Base-by-base conservation (phyloP, 1,140 invertebrate species). In the Sitophilus oryzae region DNA sequence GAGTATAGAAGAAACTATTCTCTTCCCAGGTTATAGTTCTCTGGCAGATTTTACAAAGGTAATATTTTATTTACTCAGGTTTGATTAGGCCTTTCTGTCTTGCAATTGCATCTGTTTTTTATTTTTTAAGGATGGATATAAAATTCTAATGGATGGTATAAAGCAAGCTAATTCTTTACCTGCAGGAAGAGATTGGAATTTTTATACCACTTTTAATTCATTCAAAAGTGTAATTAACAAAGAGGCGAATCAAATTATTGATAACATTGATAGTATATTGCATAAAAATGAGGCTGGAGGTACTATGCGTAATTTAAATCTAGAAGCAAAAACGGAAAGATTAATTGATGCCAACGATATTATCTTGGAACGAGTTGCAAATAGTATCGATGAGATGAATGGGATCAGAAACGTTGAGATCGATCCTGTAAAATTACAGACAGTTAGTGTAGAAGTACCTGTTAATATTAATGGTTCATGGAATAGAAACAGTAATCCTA, bases 311-410 rank as follows among this genome's bases (percentile, higher is more conserved):
- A 69, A 71, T 49, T 66, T 78, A 30, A 79, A 82, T 55, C 48
- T 78, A 2, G 83, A 89, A 41, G 85, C 90, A 56, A 84, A 84
- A 64, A 82, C 86, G 64, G 88, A 91, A 60, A 71, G 87, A 35
- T 60, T 91, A 8, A 71, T 82, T 21, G 87, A 90, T 64, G 79
- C 80, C 9, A 91, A 91, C 74, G 89, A 92, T 71, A 75, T 79
- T 20, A 76, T 91, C n/a, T 71, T 91, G n/a, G 89, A 93, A 66
- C 77, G 81, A 68, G 82, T 88, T 25, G 86, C 86, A 66, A 80
- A 79, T 67, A 73, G 73, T 58, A 76, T 91, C 62, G 87, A 91
- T 71, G 80, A 86, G 66, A 79, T 85, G 25, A 76, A 77, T 65
- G 88, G 88, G 0, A 71, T 85, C 15, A 77, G 75, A 52, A 81